Evolutionary conservation across 2,797 vertebrate species (phyloP).

Genomic region (Galaxias olidus): DNA sequence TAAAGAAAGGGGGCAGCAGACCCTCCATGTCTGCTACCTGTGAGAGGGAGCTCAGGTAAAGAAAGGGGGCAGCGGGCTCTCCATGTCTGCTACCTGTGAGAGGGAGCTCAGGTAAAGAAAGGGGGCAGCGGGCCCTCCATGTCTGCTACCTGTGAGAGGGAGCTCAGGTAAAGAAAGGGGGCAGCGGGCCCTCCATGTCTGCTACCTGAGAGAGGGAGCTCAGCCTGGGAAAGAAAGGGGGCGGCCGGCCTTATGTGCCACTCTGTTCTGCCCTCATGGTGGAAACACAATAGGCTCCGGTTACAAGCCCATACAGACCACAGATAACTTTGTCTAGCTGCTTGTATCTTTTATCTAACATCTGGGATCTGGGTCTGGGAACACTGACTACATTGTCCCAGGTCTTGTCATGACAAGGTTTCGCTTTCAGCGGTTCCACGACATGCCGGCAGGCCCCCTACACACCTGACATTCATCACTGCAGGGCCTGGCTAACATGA

Average conservation of each 20-base stretch:
- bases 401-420: constrained; percentile 60
- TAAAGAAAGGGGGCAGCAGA: no score
- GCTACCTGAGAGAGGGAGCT: constrained; percentile 42
- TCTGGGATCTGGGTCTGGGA: constrained; percentile 61
- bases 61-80: no score
- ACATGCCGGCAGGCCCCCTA: constrained; percentile 15
- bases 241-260: no score
- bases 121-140: constrained; percentile 34
- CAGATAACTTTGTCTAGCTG: constrained; percentile 62
- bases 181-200: constrained; percentile 46
- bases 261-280: constrained; percentile 14
- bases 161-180: no score
- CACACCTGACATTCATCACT: constrained; percentile 11
- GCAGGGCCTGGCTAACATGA: constrained; percentile 3
- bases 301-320: constrained; percentile 51
- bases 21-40: no score
- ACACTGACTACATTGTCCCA: constrained; percentile 58
- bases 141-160: no score
- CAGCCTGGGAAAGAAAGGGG: constrained; percentile 35
- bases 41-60: no score
- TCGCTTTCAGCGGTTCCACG: constrained; percentile 42
- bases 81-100: no score
- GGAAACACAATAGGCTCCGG: constrained; percentile 48
- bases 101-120: no score
- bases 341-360: constrained; percentile 67